Conservation (phyloP, 2,888 invertebrate species). For the Eilema griseolum region DNA sequence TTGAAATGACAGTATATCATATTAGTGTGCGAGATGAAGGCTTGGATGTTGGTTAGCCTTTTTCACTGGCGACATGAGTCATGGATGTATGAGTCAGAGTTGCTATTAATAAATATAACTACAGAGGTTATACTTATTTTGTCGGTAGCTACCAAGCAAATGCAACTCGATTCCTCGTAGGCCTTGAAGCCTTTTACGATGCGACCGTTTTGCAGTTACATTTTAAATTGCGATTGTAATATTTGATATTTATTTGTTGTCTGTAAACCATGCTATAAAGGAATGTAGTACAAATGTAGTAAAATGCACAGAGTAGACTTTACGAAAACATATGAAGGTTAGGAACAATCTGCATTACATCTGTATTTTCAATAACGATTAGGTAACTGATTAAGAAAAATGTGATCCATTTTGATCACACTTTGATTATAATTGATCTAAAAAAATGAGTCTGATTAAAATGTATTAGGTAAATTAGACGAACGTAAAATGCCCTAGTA, state of each 20-base stretch:
- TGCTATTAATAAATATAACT: conserved; percentile 30
- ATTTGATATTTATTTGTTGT: background rate
- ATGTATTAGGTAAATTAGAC: too few relatives aligned
- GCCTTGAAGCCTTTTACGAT: conserved; percentile 66
- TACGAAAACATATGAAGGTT: background rate
- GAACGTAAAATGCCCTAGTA: too few relatives aligned
- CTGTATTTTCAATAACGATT: background rate
- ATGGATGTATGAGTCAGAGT: conserved; percentile 53
- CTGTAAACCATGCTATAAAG: background rate
- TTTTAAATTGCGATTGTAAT: conserved; percentile 15
- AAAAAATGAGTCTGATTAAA: background rate
- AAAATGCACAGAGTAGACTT: background rate
- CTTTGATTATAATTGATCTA: background rate
- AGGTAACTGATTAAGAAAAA: background rate
- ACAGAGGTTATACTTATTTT: conserved; percentile 34
- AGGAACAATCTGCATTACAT: background rate
- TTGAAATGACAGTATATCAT: background rate
- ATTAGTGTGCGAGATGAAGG: background rate
- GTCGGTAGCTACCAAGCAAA: conserved; percentile 35
- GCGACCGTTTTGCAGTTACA: conserved; percentile 33
- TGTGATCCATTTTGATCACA: too few relatives aligned
- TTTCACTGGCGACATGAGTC: conserved; percentile 62
- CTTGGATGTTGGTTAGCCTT: conserved; percentile 48
- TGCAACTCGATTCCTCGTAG: conserved; percentile 60
- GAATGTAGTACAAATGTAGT: background rate